Evolutionary conservation across 2,888 invertebrate species (phyloP).

Genomic region (Oxytorus armatus): DNA sequence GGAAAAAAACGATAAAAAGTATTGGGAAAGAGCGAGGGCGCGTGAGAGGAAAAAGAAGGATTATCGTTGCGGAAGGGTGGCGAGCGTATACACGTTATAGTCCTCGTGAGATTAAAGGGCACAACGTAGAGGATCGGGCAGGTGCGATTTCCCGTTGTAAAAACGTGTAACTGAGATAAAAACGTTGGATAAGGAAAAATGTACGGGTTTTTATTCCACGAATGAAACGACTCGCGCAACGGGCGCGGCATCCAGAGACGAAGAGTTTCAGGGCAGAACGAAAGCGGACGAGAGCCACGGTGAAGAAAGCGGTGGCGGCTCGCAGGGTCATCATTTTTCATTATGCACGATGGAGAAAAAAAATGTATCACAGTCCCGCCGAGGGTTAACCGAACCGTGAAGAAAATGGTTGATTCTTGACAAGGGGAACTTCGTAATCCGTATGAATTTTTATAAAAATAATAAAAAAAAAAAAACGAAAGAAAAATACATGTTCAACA

Average conservation of each 20-base stretch:
- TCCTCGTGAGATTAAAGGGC: conserved; percentile 31
- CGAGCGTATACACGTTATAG: conserved; percentile 45
- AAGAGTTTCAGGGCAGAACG: conserved; percentile 47
- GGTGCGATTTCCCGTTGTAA: conserved; percentile 66
- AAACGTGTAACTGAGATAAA: conserved; percentile 63
- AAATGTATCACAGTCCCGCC: too few relatives aligned
- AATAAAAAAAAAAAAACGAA: too few relatives aligned
- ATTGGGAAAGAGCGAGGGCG: conserved; percentile 13
- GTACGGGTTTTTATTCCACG: conserved; percentile 59
- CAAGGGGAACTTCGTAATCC: too few relatives aligned
- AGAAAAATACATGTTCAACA: too few relatives aligned
- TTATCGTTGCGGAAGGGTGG: conserved; percentile 65
- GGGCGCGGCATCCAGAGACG: conserved; percentile 19
- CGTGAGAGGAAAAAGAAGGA: conserved; percentile 57
- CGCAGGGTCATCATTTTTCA: too few relatives aligned
- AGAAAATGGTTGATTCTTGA: too few relatives aligned
- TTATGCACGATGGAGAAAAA: too few relatives aligned
- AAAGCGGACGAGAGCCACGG: conserved; percentile 2
- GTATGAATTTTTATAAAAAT: too few relatives aligned
- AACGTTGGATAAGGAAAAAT: conserved; percentile 63
- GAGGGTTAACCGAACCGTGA: too few relatives aligned
- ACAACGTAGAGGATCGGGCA: conserved; percentile 51
- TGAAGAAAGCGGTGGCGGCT: conserved; percentile 38
- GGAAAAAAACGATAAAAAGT: conserved; percentile 15
- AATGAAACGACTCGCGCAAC: conserved; percentile 61